These are phyloP conservation scores for Zelleria hepariella DNA, from an alignment of 2,888 invertebrate species.

Conservation along the genomic window DNA sequence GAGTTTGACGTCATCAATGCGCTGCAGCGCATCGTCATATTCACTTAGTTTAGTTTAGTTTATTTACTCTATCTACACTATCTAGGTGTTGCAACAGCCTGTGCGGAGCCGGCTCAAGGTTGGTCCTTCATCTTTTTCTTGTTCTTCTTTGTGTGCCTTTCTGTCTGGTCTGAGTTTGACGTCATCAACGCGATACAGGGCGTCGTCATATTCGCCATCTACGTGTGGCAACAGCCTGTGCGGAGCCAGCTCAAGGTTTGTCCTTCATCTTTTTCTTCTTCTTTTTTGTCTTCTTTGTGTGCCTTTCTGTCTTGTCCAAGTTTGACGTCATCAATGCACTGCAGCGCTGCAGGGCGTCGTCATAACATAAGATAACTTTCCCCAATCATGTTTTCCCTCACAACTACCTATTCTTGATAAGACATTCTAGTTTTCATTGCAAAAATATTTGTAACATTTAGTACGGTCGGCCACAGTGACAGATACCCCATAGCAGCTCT, in stretches of 20 bases:
- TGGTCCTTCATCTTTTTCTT: too few species aligned
- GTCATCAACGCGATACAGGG: conserved; percentile 80
- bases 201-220: conserved; percentile 76
- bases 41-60: too few species aligned
- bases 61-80: too few species aligned
- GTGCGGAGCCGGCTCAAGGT: conserved; percentile 55
- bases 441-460: too few species aligned
- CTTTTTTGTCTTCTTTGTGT: too few species aligned
- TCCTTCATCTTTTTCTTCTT: too few species aligned
- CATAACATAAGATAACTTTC: too few species aligned
- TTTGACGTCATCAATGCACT: not conserved
- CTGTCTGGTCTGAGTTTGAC: conserved; percentile 76
- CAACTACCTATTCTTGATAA: too few species aligned
- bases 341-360: not conserved
- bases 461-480: too few species aligned
- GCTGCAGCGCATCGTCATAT: conserved; percentile 77
- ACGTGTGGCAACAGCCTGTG: conserved; percentile 66
- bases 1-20: conserved; percentile 79
- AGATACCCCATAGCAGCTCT: too few species aligned
- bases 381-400: too few species aligned
- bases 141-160: conserved; percentile 48
- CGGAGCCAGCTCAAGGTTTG: conserved; percentile 49
- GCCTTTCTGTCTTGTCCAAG: not conserved
- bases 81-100: conserved; percentile 72
- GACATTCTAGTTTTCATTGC: too few species aligned